Evolutionary conservation across 2,888 invertebrate species (phyloP).

Genomic region (Scelioninae gen. 2): DNA sequence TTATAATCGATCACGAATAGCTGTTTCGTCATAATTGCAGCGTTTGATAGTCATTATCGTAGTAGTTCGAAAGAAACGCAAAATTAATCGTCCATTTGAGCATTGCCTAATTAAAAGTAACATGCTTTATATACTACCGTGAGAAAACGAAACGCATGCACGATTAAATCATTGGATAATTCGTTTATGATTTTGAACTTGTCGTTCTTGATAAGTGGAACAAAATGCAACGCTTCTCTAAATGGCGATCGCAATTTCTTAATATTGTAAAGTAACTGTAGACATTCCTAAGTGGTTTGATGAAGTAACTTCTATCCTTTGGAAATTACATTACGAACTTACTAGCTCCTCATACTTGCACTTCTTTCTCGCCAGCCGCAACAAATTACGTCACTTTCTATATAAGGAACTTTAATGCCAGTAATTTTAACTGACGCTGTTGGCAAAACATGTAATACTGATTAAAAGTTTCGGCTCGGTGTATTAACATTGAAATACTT

Average conservation of each 20-base stretch:
- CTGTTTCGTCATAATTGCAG: no score
- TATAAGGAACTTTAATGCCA: constrained; percentile 46
- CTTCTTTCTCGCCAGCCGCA: constrained; percentile 46
- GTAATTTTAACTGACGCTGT: constrained; percentile 48
- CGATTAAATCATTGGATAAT: not conserved
- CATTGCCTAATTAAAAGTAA: no score
- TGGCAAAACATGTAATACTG: constrained; percentile 48
- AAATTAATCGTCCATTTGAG: no score
- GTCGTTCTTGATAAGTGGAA: not conserved
- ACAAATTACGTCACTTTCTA: constrained; percentile 49
- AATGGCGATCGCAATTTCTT: constrained; percentile 33
- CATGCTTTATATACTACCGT: no score
- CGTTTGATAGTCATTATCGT: no score
- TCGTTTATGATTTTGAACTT: not conserved
- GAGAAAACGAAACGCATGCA: no score
- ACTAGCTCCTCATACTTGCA: constrained; percentile 45
- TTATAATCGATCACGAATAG: no score
- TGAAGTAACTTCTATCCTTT: constrained; percentile 48
- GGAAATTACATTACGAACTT: constrained; percentile 52
- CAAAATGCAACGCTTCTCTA: constrained; percentile 6
- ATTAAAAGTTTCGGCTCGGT: constrained; percentile 40
- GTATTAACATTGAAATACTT: constrained; percentile 17
- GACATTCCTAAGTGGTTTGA: constrained; percentile 49
- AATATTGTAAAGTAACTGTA: constrained; percentile 38
- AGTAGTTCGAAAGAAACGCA: no score